Conservation (phyloP, 2,113 vertebrate species). For the Circaetus cinerascens region DNA sequence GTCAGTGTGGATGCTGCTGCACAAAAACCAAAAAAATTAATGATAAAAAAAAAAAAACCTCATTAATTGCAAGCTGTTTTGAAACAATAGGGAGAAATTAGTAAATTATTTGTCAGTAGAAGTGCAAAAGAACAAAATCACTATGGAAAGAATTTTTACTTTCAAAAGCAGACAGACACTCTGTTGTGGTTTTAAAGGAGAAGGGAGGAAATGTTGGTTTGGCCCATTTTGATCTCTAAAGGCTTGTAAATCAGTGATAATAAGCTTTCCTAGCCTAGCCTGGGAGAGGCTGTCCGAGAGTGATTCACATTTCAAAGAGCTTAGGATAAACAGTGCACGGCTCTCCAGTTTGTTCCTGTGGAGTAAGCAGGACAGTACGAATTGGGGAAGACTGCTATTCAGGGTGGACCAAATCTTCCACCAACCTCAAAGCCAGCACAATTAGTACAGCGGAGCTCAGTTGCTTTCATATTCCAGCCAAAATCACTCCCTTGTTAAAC, state of each 20-base stretch:
- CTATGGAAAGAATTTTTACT: conserved; percentile 58
- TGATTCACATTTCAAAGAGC: conserved; percentile 63
- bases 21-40: not conserved
- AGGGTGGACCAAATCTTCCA: conserved; percentile 26
- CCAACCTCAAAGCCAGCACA: conserved; percentile 33
- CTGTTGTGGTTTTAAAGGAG: conserved; percentile 56
- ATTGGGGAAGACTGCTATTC: conserved; percentile 13
- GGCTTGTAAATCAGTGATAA: conserved; percentile 68
- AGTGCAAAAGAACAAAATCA: conserved; percentile 44
- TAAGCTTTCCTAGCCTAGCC: conserved; percentile 46
- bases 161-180: conserved; percentile 46
- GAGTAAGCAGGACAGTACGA: not conserved
- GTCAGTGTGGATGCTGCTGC: not conserved
- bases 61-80: not conserved
- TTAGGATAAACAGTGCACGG: not conserved
- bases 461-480: conserved; percentile 52
- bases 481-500: conserved; percentile 30
- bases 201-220: conserved; percentile 60
- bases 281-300: conserved; percentile 39
- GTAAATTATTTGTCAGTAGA: conserved; percentile 26
- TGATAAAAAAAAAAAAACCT: not conserved
- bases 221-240: conserved; percentile 62
- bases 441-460: not conserved
- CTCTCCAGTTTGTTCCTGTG: not conserved
- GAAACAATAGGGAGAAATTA: conserved; percentile 20